Evolutionary conservation across 2,888 invertebrate species (phyloP).

Genomic region (Bembecia ichneumoniformis): DNA sequence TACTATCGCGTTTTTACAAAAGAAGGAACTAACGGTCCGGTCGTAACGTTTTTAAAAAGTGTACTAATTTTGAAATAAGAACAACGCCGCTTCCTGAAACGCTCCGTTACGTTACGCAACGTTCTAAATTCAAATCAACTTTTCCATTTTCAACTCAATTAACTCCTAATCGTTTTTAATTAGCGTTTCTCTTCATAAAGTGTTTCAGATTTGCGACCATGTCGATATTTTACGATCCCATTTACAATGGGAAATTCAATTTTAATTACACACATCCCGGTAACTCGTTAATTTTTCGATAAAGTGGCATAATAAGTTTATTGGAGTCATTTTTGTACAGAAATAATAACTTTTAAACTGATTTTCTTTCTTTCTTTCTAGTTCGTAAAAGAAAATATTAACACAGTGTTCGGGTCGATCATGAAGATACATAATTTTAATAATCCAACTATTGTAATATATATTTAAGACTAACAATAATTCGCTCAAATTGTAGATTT

Average conservation of each 20-base stretch:
- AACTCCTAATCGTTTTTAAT: conserved; percentile 57
- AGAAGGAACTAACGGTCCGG: too few species aligned
- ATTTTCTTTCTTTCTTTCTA: too few species aligned
- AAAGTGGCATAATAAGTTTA: conserved; percentile 41
- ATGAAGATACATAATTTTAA: too few species aligned
- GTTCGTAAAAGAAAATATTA: too few species aligned
- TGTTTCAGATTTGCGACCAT: conserved; percentile 64
- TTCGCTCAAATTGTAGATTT: conserved; percentile 50
- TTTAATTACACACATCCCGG: conserved; percentile 52
- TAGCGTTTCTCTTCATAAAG: conserved; percentile 64
- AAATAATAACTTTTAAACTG: neutral
- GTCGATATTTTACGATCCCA: conserved; percentile 58
- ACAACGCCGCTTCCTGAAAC: too few species aligned
- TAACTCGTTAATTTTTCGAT: conserved; percentile 44
- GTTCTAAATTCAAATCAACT: conserved; percentile 4
- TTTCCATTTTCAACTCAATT: conserved; percentile 69
- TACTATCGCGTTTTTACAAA: too few species aligned
- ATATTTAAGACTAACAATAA: conserved; percentile 2
- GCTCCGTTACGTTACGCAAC: too few species aligned
- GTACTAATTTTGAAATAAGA: too few species aligned
- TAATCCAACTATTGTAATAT: too few species aligned
- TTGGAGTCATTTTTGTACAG: conserved; percentile 12
- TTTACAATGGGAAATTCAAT: conserved; percentile 24
- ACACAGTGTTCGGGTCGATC: too few species aligned
- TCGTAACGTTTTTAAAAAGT: too few species aligned